phyloP scores from a whole-genome alignment of 2,113 vertebrate species.

The Paramisgurnus dabryanus region DNA sequence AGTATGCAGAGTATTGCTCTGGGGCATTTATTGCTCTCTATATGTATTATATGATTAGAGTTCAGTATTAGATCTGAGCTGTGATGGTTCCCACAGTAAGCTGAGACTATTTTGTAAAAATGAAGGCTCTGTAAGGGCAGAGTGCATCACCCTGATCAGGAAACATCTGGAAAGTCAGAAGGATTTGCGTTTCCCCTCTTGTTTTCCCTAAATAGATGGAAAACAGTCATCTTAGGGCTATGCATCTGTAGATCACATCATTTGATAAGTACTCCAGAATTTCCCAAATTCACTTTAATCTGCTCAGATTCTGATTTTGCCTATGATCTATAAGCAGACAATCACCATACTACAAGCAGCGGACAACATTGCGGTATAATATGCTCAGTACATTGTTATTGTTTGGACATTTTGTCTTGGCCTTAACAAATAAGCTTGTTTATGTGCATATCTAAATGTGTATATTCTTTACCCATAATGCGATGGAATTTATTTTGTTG shows the following conservation, averaged over 20 bases:
- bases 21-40: background rate
- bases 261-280: conserved; percentile 10
- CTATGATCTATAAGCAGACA: background rate
- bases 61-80: background rate
- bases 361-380: background rate
- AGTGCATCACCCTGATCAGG: conserved; percentile 49
- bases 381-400: background rate
- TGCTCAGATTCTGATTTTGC: background rate
- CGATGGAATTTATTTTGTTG: background rate
- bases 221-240: conserved; percentile 57
- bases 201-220: conserved; percentile 58
- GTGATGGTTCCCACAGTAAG: background rate
- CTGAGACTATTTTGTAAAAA: background rate
- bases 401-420: background rate
- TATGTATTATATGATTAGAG: background rate
- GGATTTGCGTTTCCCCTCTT: conserved; percentile 56
- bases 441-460: background rate
- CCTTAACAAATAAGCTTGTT: background rate
- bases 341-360: too few species aligned
- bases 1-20: background rate
- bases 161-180: conserved; percentile 64
- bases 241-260: conserved; percentile 36
- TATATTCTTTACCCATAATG: background rate
- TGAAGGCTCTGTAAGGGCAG: background rate
- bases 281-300: conserved; percentile 10